Evolutionary conservation across 2,113 vertebrate genomes (phyloP).

Genomic region (Gadus chalcogrammus): DNA sequence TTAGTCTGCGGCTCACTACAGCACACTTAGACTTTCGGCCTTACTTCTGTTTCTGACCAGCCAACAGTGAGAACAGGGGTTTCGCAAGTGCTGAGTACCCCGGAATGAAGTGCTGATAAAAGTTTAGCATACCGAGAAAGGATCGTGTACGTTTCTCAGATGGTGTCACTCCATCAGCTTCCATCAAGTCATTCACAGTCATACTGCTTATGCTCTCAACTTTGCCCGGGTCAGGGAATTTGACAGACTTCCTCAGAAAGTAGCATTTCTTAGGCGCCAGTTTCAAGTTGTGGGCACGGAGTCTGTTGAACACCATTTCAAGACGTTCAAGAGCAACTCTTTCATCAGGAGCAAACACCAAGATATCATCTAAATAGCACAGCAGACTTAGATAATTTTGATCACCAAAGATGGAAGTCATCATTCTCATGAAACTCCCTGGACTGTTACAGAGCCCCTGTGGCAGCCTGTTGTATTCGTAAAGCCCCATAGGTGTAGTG

Average conservation of each 20-base stretch:
- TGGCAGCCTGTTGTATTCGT: too few relatives aligned
- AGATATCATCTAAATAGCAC: background rate
- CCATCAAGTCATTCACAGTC: constrained; percentile 6
- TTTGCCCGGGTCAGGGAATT: constrained; percentile 8
- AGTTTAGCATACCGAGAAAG: constrained; percentile 21
- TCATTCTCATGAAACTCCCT: constrained; percentile 1
- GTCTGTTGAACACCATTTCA: background rate
- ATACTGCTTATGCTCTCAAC: constrained; percentile 10
- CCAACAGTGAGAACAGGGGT: constrained; percentile 12
- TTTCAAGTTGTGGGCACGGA: background rate
- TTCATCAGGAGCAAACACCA: constrained; percentile 1
- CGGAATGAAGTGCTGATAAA: constrained; percentile 15
- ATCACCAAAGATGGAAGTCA: constrained; percentile 5
- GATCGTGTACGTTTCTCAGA: constrained; percentile 12
- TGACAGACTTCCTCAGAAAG: background rate
- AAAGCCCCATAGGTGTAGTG: too few relatives aligned
- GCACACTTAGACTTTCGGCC: background rate
- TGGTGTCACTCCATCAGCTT: constrained; percentile 9
- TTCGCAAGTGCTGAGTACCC: constrained; percentile 2
- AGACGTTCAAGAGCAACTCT: background rate
- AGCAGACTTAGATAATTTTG: background rate
- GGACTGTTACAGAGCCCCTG: too few relatives aligned
- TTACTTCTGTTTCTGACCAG: background rate
- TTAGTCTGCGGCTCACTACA: constrained; percentile 15
- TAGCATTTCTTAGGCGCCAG: background rate